Evolutionary conservation across 2,113 vertebrate species (phyloP), one percentile per base, ranked within the genome.

Genomic region (Hippocampus mohnikei): DNA sequence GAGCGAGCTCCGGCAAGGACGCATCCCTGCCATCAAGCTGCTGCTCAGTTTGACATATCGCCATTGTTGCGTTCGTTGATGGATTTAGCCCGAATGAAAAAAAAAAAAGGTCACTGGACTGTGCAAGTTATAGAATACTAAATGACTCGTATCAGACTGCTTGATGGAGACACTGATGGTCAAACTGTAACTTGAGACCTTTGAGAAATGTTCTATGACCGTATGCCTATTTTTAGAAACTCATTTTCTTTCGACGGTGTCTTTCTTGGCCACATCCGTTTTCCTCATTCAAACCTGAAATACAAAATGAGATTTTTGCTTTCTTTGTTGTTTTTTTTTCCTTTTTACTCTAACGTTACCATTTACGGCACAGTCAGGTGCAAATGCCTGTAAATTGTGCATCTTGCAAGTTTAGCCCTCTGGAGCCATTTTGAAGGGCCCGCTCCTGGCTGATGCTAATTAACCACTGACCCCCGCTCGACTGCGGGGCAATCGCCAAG

Each of bases 171-270:
- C 33, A n/a, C 62, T 48, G 59, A 75, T 78, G 58, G 65, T 61
- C 70, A 77, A 56, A 72, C 73, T 72, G 78, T 73, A 66, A 73
- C 66, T 15, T 73, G 71, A 73, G 56, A 74, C 75, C 62, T 67
- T 70, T 56, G 40, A 73, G 73, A 79, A 41, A 64, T 74, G 50
- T 81, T 44, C 58, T 40, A 5, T 76, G 69, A 64, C 37, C n/a
- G 37, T 73, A 67, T 73, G 63, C 9, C 40, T 65, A 65, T 65
- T 65, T 65, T 46, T 65, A 65, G 62, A 25, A 42, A 46, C 53
- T 41, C 44, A 25, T 63, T 55, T 79, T 46, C n/a, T 11, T 27
- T 53, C 0, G 11, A 37, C 42, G 0, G 40, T 55, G 61, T 23
- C 16, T 58, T 67, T 16, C 50, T 76, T 46, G 25, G 10, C 59